phyloP scores from a whole-genome alignment of 1,140 invertebrate genomes.

The Drosophila jambulina region DNA sequence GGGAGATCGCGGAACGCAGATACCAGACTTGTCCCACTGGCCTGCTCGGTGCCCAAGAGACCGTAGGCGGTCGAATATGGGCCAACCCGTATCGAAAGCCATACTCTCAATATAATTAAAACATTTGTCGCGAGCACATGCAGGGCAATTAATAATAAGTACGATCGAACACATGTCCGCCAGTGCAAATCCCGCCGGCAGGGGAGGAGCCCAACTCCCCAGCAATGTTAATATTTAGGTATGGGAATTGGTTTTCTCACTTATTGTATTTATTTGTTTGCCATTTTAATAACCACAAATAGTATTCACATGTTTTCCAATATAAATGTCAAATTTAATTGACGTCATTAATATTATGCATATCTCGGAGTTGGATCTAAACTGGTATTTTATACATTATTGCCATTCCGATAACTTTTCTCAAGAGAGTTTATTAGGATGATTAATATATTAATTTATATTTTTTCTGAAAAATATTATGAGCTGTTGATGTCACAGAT shows the following conservation, averaged over 20 bases:
- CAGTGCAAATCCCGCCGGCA: slow-evolving; percentile 6
- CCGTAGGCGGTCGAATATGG: slow-evolving; percentile 47
- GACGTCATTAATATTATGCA: slow-evolving; percentile 17
- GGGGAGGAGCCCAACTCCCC: neutral
- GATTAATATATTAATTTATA: slow-evolving; percentile 16
- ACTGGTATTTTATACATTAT: slow-evolving; percentile 11
- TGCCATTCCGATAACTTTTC: neutral
- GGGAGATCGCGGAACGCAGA: slow-evolving; percentile 38
- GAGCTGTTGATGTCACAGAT: slow-evolving; percentile 7
- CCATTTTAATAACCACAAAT: neutral
- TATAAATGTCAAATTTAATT: slow-evolving; percentile 20
- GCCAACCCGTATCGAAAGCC: slow-evolving; percentile 44
- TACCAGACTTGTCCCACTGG: slow-evolving; percentile 68
- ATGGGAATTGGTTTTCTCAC: slow-evolving; percentile 6
- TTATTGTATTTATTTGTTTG: neutral
- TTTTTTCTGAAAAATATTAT: neutral
- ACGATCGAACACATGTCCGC: slow-evolving; percentile 27
- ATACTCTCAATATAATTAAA: slow-evolving; percentile 67
- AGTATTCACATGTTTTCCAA: slow-evolving; percentile 10
- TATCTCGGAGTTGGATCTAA: slow-evolving; percentile 11
- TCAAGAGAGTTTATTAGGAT: slow-evolving; percentile 4
- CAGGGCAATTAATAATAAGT: slow-evolving; percentile 62
- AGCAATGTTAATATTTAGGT: neutral
- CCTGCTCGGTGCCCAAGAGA: slow-evolving; percentile 50
- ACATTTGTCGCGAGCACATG: slow-evolving; percentile 64